Conservation (phyloP, 2,888 invertebrate genomes). For the Cosmopolites sordidus region DNA sequence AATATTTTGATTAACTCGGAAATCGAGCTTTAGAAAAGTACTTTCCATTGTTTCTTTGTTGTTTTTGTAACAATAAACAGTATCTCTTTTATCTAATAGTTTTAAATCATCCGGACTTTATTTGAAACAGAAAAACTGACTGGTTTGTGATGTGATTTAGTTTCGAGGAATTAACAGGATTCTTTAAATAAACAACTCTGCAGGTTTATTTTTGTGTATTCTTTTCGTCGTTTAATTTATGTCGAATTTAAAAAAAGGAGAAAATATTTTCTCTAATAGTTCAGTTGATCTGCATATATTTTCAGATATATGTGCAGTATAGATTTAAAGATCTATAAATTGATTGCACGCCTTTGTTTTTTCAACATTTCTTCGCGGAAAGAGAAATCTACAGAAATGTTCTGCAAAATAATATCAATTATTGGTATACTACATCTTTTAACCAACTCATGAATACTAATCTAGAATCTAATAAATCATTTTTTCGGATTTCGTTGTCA, state of each 20-base stretch:
- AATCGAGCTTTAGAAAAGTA: conserved; percentile 19
- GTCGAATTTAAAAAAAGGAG: background rate
- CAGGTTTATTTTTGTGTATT: background rate
- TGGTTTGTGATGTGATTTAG: background rate
- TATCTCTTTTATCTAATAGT: conserved; percentile 17
- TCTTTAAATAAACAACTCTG: background rate
- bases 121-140: background rate
- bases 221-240: background rate
- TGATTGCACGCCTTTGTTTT: too few relatives aligned
- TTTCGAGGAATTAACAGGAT: background rate
- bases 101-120: conserved; percentile 7
- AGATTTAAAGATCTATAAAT: too few relatives aligned
- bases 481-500: too few relatives aligned
- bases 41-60: conserved; percentile 24
- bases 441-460: too few relatives aligned
- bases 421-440: too few relatives aligned
- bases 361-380: too few relatives aligned
- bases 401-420: too few relatives aligned
- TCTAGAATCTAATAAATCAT: too few relatives aligned
- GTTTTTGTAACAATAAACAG: conserved; percentile 24
- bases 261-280: too few relatives aligned
- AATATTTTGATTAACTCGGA: conserved; percentile 27
- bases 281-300: too few relatives aligned
- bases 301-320: too few relatives aligned
- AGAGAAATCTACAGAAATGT: too few relatives aligned